These are phyloP conservation scores for Nothocercus julius DNA, from an alignment of 2,113 vertebrate genomes.

Conservation along the genomic window DNA sequence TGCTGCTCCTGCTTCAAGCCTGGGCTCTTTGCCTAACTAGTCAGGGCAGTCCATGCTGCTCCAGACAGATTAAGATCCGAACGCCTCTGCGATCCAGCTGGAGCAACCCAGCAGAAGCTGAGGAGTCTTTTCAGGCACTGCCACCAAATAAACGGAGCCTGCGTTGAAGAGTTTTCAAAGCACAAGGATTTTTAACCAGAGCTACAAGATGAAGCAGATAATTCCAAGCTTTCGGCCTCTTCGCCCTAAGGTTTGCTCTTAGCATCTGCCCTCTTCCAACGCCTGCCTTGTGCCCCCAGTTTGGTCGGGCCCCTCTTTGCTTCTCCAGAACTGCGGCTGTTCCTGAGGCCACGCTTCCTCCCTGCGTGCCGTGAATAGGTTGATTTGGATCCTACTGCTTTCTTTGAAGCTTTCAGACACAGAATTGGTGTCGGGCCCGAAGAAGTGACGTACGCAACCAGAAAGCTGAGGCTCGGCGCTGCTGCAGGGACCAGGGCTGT, in stretches of 20 bases:
- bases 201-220: neutral
- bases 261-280: neutral
- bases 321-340: neutral
- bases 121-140: neutral
- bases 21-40: constrained; percentile 62
- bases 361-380: neutral
- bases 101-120: neutral
- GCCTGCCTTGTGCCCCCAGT: neutral
- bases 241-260: neutral
- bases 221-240: neutral
- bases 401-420: neutral
- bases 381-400: neutral
- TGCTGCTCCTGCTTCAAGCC: neutral
- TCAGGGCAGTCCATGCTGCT: neutral
- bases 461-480: neutral
- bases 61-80: constrained; percentile 22
- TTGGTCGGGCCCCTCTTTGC: neutral
- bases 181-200: neutral
- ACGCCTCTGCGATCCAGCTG: neutral
- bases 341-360: neutral
- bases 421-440: neutral
- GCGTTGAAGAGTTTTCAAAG: neutral
- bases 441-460: neutral
- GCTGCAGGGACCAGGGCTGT: neutral
- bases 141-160: neutral